Evolutionary conservation across 2,113 vertebrate genomes (phyloP).

Genomic region (Crotalus viridis): DNA sequence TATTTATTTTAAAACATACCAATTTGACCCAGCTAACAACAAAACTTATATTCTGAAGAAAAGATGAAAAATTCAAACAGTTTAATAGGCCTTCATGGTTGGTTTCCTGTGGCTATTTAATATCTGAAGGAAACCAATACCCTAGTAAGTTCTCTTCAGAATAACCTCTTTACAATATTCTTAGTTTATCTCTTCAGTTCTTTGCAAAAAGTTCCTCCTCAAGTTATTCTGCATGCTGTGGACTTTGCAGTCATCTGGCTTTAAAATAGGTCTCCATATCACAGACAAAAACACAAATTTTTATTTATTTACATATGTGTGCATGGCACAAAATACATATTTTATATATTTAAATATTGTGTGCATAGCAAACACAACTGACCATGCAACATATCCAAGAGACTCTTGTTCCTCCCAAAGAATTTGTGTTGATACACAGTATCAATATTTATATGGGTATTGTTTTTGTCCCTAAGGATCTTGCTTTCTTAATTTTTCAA

Average conservation of each 20-base stretch:
- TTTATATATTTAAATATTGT: no score
- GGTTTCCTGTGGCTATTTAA: conserved; percentile 27
- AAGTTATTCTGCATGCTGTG: conserved; percentile 35
- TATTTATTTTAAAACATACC: conserved; percentile 24
- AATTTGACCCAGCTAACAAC: conserved; percentile 33
- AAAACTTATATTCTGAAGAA: conserved; percentile 31
- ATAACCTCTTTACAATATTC: neutral
- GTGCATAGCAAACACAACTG: conserved; percentile 16
- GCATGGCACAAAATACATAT: no score
- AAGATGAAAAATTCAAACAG: conserved; percentile 19
- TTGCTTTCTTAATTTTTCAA: conserved; percentile 25
- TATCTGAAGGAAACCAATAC: conserved; percentile 38
- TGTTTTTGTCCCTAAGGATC: conserved; percentile 8
- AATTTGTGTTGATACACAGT: conserved; percentile 19
- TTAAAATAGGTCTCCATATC: neutral
- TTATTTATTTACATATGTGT: neutral
- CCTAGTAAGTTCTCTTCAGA: conserved; percentile 16
- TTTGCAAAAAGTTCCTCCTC: conserved; percentile 23
- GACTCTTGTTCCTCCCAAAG: neutral
- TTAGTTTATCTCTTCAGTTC: neutral
- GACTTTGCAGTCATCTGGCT: conserved; percentile 33
- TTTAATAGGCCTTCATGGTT: conserved; percentile 22
- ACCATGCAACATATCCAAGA: neutral
- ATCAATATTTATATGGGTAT: neutral
- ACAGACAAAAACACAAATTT: conserved; percentile 16